These are phyloP conservation scores for Pristionchus arcanus DNA, from an alignment of 2,888 invertebrate species.

Conservation along the genomic window DNA sequence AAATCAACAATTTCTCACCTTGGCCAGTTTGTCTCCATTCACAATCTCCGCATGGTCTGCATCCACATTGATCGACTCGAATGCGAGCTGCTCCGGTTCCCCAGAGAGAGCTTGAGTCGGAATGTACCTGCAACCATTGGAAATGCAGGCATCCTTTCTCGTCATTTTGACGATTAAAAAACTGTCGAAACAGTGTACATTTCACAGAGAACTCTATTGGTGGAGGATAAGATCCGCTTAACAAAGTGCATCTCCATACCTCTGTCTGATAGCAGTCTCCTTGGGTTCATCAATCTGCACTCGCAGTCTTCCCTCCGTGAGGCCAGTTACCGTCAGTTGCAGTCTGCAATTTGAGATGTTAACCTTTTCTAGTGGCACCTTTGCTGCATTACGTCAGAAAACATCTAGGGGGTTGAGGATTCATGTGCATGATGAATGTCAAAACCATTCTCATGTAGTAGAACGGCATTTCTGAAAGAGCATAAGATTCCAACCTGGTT, in stretches of 20 bases:
- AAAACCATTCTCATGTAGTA: too few species aligned
- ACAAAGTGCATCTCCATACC: not conserved
- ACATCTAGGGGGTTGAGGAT: too few species aligned
- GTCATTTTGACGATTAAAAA: too few species aligned
- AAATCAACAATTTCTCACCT: slow-evolving; percentile 56
- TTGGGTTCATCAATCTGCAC: slow-evolving; percentile 69
- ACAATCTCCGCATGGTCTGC: slow-evolving; percentile 57
- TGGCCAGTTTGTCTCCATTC: slow-evolving; percentile 60
- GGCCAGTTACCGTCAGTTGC: slow-evolving; percentile 49
- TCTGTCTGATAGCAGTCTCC: slow-evolving; percentile 55
- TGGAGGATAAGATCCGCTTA: not conserved
- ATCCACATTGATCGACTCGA: slow-evolving; percentile 61
- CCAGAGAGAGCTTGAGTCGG: slow-evolving; percentile 65
- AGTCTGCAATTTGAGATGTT: not conserved
- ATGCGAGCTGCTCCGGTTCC: slow-evolving; percentile 58
- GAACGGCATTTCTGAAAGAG: not conserved
- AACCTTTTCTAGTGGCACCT: too few species aligned
- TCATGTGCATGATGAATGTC: not conserved
- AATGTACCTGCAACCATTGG: slow-evolving; percentile 54
- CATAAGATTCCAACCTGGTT: not conserved
- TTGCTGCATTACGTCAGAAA: too few species aligned
- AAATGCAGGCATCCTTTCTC: not conserved
- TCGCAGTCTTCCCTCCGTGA: slow-evolving; percentile 61
- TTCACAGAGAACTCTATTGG: too few species aligned
- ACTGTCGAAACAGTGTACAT: too few species aligned